Conservation (phyloP, 2,888 invertebrate genomes). For the Protonemura montana region DNA sequence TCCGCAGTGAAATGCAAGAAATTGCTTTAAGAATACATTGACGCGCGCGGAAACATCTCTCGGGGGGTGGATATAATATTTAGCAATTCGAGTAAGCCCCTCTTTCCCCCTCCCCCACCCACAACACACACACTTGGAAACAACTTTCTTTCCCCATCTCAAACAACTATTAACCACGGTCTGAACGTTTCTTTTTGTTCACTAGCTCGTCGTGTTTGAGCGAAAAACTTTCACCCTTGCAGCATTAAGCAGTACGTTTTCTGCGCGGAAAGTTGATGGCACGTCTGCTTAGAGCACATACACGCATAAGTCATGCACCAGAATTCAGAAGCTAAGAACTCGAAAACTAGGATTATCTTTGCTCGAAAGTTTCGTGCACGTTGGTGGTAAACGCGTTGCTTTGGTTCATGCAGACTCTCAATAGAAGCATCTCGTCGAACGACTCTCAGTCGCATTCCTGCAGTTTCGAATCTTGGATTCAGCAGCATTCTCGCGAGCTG, state of each 20-base stretch:
- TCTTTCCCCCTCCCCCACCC: no score
- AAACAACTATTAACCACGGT: not conserved
- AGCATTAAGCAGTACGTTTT: not conserved
- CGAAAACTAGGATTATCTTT: constrained; percentile 4
- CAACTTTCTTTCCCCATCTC: not conserved
- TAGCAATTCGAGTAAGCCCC: not conserved
- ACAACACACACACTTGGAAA: not conserved
- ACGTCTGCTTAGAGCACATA: not conserved
- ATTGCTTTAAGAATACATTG: not conserved
- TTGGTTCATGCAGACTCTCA: no score
- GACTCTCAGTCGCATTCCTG: not conserved
- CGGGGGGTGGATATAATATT: not conserved
- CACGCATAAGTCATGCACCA: not conserved
- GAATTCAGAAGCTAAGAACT: constrained; percentile 7
- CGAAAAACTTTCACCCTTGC: not conserved
- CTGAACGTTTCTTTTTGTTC: not conserved
- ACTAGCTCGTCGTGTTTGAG: not conserved
- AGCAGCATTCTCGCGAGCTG: not conserved
- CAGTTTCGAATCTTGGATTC: not conserved
- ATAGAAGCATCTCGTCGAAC: not conserved
- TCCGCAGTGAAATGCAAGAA: not conserved
- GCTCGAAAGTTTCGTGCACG: not conserved
- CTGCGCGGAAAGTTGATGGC: not conserved
- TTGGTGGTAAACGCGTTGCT: not conserved
- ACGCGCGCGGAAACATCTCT: not conserved